A percentile compares a stretch with the other conserved stretches of the same genome.
Conservation (phyloP, 2,888 invertebrate genomes). For the Macrosiphum euphorbiae region DNA sequence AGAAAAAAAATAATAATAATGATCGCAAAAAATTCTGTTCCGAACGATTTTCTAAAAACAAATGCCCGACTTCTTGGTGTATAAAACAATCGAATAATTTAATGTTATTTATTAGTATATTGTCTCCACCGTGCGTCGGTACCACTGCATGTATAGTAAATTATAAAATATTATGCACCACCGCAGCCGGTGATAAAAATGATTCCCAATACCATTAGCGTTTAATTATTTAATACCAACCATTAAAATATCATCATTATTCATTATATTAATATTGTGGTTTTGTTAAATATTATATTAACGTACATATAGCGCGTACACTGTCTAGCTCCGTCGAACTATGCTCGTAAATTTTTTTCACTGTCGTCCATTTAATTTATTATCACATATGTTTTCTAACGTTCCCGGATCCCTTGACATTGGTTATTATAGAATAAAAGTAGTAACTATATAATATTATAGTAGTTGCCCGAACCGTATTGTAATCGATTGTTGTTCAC, state of each 20-base stretch:
- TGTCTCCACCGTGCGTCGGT: neutral
- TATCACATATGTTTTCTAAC: neutral
- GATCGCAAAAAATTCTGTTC: neutral
- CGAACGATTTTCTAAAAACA: neutral
- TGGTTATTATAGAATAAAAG: neutral
- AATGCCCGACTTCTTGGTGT: neutral
- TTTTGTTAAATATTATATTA: neutral
- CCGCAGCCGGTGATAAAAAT: neutral
- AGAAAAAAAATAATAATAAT: conserved; percentile 11
- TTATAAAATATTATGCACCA: neutral
- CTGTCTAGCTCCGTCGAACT: neutral
- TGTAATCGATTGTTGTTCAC: neutral
- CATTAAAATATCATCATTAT: neutral
- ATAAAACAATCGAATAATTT: neutral
- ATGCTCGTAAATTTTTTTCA: neutral
- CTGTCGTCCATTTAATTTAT: conserved; percentile 9
- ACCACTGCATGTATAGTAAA: neutral
- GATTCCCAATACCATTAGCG: neutral
- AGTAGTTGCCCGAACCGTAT: neutral
- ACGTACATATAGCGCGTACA: neutral
- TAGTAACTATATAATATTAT: neutral
- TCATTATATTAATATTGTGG: neutral
- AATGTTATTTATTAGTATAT: conserved; percentile 7
- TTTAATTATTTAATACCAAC: neutral
- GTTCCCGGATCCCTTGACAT: neutral